Conservation (phyloP, 1,140 invertebrate genomes). For the roundworm (Caenorhabditis elegans) region WBcel235 BX284605.5:13330501-13331000, state of each 20-base stretch:
- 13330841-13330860: too few relatives aligned
- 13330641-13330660: neutral
- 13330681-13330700: neutral
- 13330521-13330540: neutral
- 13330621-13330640: slow-evolving; percentile 17
- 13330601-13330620: neutral
- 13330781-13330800: too few relatives aligned
- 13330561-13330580: neutral
- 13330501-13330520: neutral
- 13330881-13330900: too few relatives aligned
- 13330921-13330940: too few relatives aligned
- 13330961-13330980: neutral
- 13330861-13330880: too few relatives aligned
- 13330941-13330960: neutral
- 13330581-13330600: neutral
- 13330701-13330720: neutral
- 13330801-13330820: too few relatives aligned
- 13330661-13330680: slow-evolving; percentile 68
- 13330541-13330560: neutral
- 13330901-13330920: too few relatives aligned
- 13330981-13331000: neutral
- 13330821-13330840: too few relatives aligned
- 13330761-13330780: too few relatives aligned
- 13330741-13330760: too few relatives aligned
- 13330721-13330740: neutral